These are phyloP conservation scores for Aelia acuminata DNA, from an alignment of 2,888 invertebrate species.

Conservation along the genomic window DNA sequence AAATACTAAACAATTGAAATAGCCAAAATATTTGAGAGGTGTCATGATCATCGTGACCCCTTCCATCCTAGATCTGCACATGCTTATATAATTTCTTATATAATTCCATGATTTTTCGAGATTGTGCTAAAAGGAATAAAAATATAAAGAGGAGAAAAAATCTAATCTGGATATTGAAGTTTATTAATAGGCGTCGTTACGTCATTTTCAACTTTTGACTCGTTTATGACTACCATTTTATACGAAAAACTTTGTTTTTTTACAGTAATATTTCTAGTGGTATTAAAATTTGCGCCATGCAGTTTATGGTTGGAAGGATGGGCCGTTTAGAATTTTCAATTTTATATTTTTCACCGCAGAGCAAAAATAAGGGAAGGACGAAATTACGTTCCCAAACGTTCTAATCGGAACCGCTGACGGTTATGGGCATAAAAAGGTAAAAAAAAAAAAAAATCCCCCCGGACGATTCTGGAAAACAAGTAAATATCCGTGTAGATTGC, in stretches of 20 bases:
- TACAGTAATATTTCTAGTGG: background rate
- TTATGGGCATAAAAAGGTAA: slow-evolving; percentile 53
- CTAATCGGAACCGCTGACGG: slow-evolving; percentile 10
- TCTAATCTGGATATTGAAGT: too few species aligned
- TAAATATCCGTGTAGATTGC: slow-evolving; percentile 59
- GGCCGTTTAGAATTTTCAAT: slow-evolving; percentile 7
- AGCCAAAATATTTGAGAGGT: too few species aligned
- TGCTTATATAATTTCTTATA: too few species aligned
- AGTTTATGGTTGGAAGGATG: background rate
- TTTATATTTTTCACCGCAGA: background rate
- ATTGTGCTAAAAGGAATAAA: too few species aligned
- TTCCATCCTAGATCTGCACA: too few species aligned
- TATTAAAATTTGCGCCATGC: background rate
- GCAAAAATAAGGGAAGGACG: background rate
- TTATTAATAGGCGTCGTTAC: too few species aligned
- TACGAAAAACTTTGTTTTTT: background rate
- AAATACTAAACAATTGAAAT: too few species aligned
- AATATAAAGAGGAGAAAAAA: too few species aligned
- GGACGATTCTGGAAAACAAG: slow-evolving; percentile 55
- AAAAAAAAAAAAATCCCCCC: background rate
- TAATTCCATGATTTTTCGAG: too few species aligned
- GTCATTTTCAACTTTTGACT: too few species aligned
- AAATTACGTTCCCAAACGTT: background rate
- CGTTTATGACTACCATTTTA: too few species aligned
- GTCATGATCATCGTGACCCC: too few species aligned